A percentile compares a stretch with the other conserved stretches of the same genome.
Evolutionary conservation across 2,113 vertebrate genomes (phyloP).

Genomic region (Sisor rabdophorus): DNA sequence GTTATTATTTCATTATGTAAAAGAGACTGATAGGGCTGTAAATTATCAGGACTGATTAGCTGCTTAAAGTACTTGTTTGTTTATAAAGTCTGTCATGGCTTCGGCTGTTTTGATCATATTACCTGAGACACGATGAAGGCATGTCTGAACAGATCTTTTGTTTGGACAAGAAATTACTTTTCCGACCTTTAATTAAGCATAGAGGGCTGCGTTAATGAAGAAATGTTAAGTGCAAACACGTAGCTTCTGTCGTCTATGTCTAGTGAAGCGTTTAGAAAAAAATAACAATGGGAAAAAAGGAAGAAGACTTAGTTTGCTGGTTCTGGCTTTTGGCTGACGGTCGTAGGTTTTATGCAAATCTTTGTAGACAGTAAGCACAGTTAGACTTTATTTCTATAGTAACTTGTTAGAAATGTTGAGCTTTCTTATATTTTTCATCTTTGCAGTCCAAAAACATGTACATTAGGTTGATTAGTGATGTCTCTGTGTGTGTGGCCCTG

Average conservation of each 20-base stretch:
- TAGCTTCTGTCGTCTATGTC: neutral
- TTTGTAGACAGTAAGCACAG: no score
- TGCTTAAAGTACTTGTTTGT: neutral
- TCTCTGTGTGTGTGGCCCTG: no score
- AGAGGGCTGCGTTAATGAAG: neutral
- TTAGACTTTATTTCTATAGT: no score
- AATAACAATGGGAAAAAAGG: neutral
- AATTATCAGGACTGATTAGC: neutral
- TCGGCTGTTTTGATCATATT: neutral
- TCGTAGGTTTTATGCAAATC: no score
- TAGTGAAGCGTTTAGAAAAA: no score
- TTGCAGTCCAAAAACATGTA: no score
- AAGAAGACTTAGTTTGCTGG: neutral
- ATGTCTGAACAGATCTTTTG: neutral
- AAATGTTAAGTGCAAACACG: neutral
- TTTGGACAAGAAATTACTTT: neutral
- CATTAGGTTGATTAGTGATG: no score
- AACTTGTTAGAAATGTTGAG: no score
- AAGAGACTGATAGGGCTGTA: neutral
- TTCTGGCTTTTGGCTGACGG: neutral
- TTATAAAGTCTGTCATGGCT: neutral
- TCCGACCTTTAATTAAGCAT: neutral
- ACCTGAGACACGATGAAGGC: neutral
- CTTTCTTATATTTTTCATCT: no score
- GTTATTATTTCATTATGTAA: neutral